These are phyloP conservation scores for Sylvicola fuscatus DNA, from an alignment of 2,888 invertebrate species.

Conservation along the genomic window DNA sequence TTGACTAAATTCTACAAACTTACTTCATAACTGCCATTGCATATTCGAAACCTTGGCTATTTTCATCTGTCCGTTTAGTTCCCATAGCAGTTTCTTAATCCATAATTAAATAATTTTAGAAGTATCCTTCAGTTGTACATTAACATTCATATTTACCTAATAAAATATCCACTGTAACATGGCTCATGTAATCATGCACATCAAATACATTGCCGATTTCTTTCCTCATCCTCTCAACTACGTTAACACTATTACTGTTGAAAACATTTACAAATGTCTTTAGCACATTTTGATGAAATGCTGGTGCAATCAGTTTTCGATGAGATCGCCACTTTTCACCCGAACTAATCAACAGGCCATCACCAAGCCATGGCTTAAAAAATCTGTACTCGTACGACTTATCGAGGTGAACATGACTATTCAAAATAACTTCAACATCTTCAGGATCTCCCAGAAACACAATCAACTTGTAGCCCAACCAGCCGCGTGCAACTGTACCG, in stretches of 20 bases:
- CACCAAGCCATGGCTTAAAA: slow-evolving; percentile 66
- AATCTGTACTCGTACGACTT: slow-evolving; percentile 58
- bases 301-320: slow-evolving; percentile 65
- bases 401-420: slow-evolving; percentile 53
- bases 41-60: slow-evolving; percentile 51
- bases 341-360: slow-evolving; percentile 55
- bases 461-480: slow-evolving; percentile 47
- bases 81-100: slow-evolving; percentile 65
- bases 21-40: slow-evolving; percentile 67
- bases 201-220: slow-evolving; percentile 54
- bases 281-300: slow-evolving; percentile 63
- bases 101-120: neutral
- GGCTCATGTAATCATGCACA: slow-evolving; percentile 59
- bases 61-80: slow-evolving; percentile 48
- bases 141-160: slow-evolving; percentile 31
- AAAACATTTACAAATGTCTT: slow-evolving; percentile 61
- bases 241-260: slow-evolving; percentile 49
- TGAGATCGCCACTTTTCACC: slow-evolving; percentile 64
- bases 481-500: slow-evolving; percentile 33
- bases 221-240: slow-evolving; percentile 40
- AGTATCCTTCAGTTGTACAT: no score
- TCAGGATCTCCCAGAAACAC: slow-evolving; percentile 46
- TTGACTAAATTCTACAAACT: slow-evolving; percentile 7
- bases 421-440: slow-evolving; percentile 52
- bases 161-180: slow-evolving; percentile 58